Percentiles rank a stretch among this genome's conserved stretches.
Evolutionary conservation across 2,113 vertebrate genomes (phyloP).

Genomic region (Helogale parvula): DNA sequence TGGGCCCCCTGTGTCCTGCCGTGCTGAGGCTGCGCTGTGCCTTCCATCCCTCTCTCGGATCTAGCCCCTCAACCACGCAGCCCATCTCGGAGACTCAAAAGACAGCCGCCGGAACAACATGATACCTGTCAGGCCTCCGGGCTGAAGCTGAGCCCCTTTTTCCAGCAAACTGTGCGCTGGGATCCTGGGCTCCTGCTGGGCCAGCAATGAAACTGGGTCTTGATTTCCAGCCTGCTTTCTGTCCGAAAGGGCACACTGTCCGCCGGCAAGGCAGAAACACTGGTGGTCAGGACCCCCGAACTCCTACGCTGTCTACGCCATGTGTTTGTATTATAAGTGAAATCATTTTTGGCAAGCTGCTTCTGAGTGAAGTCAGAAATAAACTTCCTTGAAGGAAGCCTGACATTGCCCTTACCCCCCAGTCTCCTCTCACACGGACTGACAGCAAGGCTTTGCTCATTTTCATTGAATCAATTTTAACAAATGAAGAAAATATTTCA

Average conservation of each 20-base stretch:
- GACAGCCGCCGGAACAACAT: not conserved
- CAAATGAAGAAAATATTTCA: not conserved
- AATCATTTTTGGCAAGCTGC: not conserved
- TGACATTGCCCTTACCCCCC: not conserved
- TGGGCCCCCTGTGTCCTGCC: not conserved
- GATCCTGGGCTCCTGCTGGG: not conserved
- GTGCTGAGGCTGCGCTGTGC: not conserved
- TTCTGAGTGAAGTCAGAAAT: not conserved
- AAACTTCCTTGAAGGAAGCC: not conserved
- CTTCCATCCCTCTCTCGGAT: not conserved
- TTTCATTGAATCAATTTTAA: not conserved
- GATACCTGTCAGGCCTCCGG: not conserved
- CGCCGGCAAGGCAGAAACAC: not conserved
- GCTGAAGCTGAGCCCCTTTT: not conserved
- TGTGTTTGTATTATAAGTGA: not conserved
- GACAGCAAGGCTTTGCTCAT: not conserved
- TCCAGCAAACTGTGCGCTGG: not conserved
- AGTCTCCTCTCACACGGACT: not conserved
- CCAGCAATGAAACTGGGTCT: not conserved
- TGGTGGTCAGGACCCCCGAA: not conserved
- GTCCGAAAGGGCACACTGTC: not conserved
- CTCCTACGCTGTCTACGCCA: accelerated
- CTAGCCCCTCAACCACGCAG: not conserved
- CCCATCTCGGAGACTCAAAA: not conserved
- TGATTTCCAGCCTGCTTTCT: not conserved